These are phyloP conservation scores for Spizella passerina DNA, from an alignment of 2,797 vertebrate genomes.

Conservation along the genomic window DNA sequence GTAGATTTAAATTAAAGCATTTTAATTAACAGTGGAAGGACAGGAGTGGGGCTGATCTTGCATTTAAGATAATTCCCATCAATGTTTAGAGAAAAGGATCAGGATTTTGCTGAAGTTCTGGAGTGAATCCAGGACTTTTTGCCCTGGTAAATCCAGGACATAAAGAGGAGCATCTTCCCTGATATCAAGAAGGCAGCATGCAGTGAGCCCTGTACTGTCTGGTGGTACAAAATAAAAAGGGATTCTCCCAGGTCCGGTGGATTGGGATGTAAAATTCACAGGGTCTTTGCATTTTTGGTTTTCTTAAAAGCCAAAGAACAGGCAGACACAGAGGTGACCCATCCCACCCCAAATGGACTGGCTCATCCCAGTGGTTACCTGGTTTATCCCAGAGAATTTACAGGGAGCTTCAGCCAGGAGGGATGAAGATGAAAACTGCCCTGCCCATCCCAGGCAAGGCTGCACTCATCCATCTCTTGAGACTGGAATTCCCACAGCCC, in stretches of 20 bases:
- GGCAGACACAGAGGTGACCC: neutral
- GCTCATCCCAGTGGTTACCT: neutral
- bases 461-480: neutral
- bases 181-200: neutral
- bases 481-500: neutral
- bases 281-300: neutral
- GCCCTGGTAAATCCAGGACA: accelerated
- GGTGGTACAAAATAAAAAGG: accelerated
- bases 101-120: neutral
- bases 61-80: neutral
- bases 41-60: neutral
- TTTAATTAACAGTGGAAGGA: neutral
- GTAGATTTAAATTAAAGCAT: neutral
- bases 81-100: neutral
- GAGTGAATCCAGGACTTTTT: neutral
- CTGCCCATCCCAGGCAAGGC: neutral
- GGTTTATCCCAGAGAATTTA: neutral
- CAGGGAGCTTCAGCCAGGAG: neutral
- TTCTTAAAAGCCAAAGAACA: neutral
- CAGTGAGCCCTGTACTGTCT: neutral
- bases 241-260: neutral
- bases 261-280: neutral
- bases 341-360: neutral
- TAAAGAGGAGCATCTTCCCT: neutral
- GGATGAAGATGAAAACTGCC: neutral